A percentile compares a stretch with the other conserved stretches of the same genome.
These are phyloP conservation scores for Platyrinchus mystaceus DNA, from an alignment of 2,797 vertebrate genomes.

Conservation along the genomic window DNA sequence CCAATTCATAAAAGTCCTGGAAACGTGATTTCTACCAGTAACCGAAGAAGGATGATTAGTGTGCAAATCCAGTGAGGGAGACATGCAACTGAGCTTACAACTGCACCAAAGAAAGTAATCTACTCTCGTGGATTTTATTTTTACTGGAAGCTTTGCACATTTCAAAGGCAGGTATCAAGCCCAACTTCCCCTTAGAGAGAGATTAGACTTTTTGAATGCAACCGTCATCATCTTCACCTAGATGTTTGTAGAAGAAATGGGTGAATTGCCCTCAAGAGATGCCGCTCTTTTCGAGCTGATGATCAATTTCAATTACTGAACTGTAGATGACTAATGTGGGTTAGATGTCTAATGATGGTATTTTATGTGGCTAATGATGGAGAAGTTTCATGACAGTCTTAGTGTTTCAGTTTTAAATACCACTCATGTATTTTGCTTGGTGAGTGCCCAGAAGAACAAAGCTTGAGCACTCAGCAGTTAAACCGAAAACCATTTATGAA, in stretches of 20 bases:
- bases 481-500: background rate
- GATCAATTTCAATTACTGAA: background rate
- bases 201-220: background rate
- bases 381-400: background rate
- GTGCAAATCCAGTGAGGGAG: background rate
- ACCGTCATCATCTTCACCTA: background rate
- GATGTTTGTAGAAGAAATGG: background rate
- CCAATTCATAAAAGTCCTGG: constrained; percentile 18
- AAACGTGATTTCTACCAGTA: constrained; percentile 13
- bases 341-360: background rate
- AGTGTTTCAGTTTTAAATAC: background rate
- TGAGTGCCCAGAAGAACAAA: background rate
- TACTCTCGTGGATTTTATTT: constrained; percentile 15
- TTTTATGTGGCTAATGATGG: background rate
- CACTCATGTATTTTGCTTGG: background rate
- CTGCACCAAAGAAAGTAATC: constrained; percentile 17
- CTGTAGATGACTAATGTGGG: background rate
- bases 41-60: constrained; percentile 16
- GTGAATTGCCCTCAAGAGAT: background rate
- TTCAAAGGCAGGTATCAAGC: background rate
- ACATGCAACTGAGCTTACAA: background rate
- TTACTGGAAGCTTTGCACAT: constrained; percentile 36
- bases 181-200: background rate
- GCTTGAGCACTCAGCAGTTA: background rate
- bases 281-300: background rate